Base-by-base conservation (phyloP, 1,140 invertebrate species). In the Sinella curviseta region DNA sequence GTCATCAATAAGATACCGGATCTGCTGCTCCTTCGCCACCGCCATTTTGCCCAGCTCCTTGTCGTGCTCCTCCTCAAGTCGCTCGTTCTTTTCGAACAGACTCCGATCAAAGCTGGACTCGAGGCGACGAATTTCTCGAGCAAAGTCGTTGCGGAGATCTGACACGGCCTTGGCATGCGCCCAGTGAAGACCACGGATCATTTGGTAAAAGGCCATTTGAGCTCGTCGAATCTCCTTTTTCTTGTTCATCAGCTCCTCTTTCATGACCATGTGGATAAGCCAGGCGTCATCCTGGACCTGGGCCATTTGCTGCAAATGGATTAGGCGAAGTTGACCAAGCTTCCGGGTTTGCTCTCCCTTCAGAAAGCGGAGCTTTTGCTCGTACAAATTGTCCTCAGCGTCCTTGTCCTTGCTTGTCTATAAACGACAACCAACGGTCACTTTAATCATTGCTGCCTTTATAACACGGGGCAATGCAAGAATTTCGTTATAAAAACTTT, bases 151-250 rank as follows among this genome's bases (percentile, higher is more conserved):
- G 1, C 57, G 30, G 2, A 70, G 31, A 17, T 77, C 33, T 1
- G 78, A 67, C 1, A 80, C 34, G 1, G 16, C 16, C 36, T 77
- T 55, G 24, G 33, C 48, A 33, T 80, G 78, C 12, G 12, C 57
- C 28, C 48, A 77, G 28, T 75, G 39, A 14, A 77, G 35, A 26
- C 74, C 78, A 31, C 78, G 74, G 28, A 80, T 34, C 26, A 80
- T 70, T 77, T 76, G 73, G 36, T 67, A 77, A 26, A 67, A 77
- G 1, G 74, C 54, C 17, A 75, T 57, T 24, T 65, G 78, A 34
- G 78, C 74, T 70, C 36, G 31, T 12, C 78, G 78, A 28, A 80
- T 34, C 34, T 77, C 54, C 31, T 39, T 77, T 55, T 77, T 80
- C 36, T 77, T 77, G 31, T 30, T 28, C 74, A 75, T 75, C 12